phyloP scores from a whole-genome alignment of 2,888 invertebrate species.

The Philereme transversata region DNA sequence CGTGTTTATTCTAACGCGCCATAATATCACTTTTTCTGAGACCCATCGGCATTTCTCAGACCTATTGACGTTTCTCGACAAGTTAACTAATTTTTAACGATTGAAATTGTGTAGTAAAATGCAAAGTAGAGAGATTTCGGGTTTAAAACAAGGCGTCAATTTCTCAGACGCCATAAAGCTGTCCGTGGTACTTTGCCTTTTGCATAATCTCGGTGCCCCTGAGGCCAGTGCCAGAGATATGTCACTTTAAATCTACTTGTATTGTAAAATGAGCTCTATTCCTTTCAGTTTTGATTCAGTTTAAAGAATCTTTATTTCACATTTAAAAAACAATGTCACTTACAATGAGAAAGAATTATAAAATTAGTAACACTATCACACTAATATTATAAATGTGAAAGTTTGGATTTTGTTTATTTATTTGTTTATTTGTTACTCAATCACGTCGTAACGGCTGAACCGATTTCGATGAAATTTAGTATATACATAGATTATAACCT shows the following conservation, averaged over 20 bases:
- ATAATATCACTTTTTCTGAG: neutral
- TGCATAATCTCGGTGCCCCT: slow-evolving; percentile 65
- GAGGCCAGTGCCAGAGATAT: slow-evolving; percentile 38
- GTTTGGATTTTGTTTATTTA: no score
- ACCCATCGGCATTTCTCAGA: neutral
- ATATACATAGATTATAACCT: no score
- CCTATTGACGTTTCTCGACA: neutral
- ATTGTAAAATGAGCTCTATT: slow-evolving; percentile 4
- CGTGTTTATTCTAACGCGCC: neutral
- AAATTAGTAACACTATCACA: no score
- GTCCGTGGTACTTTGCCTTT: slow-evolving; percentile 50
- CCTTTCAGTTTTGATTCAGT: neutral
- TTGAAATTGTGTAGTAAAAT: slow-evolving; percentile 10
- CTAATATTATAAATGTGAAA: no score
- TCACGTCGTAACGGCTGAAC: no score
- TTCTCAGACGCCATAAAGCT: slow-evolving; percentile 50
- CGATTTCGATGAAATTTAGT: no score
- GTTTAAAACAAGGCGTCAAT: slow-evolving; percentile 39
- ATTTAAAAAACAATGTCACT: no score
- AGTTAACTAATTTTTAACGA: no score
- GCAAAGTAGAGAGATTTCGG: slow-evolving; percentile 15
- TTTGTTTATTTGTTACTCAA: no score
- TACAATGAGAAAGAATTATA: no score
- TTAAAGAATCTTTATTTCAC: neutral
- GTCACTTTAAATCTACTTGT: slow-evolving; percentile 7